Conservation (phyloP, 2,113 vertebrate genomes). For the Myrmecophaga tridactyla region DNA sequence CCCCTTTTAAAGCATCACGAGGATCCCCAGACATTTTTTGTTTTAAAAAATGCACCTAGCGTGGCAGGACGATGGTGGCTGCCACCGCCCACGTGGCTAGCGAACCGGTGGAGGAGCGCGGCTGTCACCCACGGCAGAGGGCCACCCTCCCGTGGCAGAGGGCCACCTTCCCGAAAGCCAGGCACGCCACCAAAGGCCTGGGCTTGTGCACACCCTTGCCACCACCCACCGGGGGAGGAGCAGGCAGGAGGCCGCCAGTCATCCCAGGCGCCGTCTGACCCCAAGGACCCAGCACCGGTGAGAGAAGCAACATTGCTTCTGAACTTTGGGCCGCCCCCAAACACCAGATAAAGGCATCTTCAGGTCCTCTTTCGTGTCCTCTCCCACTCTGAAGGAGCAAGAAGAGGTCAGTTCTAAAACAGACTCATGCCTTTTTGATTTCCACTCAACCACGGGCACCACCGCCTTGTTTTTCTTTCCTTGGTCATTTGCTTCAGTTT, state of each 20-base stretch:
- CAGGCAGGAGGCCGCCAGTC: not conserved
- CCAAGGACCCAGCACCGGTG: not conserved
- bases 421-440: fast-evolving
- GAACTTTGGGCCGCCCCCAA: not conserved
- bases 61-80: no score
- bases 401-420: not conserved
- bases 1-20: not conserved
- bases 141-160: no score
- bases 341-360: not conserved
- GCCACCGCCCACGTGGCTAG: no score
- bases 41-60: not conserved
- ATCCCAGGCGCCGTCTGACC: not conserved
- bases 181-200: fast-evolving
- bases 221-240: not conserved
- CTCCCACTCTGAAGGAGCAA: not conserved
- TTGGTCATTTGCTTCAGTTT: not conserved
- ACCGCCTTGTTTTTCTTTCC: not conserved
- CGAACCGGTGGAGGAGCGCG: not conserved
- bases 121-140: no score
- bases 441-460: fast-evolving
- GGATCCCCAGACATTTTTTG: not conserved
- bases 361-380: not conserved
- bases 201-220: fast-evolving
- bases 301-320: not conserved
- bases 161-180: not conserved